phyloP scores from a whole-genome alignment of 2,113 vertebrate genomes.

The Recurvirostra avosetta region DNA sequence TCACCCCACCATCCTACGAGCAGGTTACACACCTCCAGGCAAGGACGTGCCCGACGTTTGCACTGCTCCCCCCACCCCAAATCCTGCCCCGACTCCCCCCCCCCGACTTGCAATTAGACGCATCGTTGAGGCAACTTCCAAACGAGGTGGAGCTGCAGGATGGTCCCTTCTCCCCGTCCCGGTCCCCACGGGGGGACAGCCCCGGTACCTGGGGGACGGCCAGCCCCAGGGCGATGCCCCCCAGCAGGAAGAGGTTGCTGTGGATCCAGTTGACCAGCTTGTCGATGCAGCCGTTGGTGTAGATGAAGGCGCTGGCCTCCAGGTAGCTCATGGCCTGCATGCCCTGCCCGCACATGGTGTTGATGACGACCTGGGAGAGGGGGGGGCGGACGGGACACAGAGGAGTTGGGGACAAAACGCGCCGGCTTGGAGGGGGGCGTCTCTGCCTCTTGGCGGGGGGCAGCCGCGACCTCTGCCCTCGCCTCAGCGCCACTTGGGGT shows the following conservation, averaged over 20 bases:
- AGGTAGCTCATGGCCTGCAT: constrained; percentile 78
- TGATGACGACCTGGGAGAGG: constrained; percentile 80
- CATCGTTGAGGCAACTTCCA: background rate
- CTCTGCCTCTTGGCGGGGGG: no score
- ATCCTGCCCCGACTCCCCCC: background rate
- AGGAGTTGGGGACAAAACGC: background rate
- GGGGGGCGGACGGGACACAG: background rate
- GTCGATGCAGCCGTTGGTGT: constrained; percentile 93
- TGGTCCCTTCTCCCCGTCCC: fast-evolving
- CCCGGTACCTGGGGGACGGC: constrained; percentile 87
- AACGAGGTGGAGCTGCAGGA: background rate
- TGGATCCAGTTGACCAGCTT: constrained; percentile 91
- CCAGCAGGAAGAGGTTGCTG: constrained; percentile 89
- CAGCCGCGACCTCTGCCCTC: background rate
- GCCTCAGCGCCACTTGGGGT: no score
- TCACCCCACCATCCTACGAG: background rate
- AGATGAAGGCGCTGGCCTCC: constrained; percentile 77
- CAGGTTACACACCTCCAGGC: fast-evolving
- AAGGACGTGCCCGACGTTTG: fast-evolving
- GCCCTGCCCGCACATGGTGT: constrained; percentile 91
- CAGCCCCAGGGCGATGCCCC: constrained; percentile 86
- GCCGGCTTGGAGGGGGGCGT: background rate
- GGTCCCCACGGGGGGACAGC: background rate
- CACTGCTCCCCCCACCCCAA: background rate
- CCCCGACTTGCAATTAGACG: fast-evolving